phyloP scores from a whole-genome alignment of 2,113 vertebrate species.

The Hippocampus zosterae region DNA sequence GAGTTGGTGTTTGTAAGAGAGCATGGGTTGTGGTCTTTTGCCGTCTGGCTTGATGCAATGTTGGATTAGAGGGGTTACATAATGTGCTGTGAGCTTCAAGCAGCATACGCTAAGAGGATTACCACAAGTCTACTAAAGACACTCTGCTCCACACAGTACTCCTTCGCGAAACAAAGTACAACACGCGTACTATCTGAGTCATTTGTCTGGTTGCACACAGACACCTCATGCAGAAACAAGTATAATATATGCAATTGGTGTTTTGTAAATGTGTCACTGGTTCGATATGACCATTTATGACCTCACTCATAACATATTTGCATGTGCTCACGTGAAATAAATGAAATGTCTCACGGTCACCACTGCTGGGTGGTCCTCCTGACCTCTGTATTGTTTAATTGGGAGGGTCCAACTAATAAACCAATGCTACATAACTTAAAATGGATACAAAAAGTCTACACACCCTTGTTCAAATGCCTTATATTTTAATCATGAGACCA shows the following conservation, averaged over 20 bases:
- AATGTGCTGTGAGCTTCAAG: slow-evolving; percentile 68
- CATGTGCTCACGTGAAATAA: no score
- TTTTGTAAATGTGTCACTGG: slow-evolving; percentile 34
- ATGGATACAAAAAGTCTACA: no score
- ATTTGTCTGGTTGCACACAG: slow-evolving; percentile 29
- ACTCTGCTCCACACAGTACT: slow-evolving; percentile 43
- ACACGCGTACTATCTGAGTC: slow-evolving; percentile 20
- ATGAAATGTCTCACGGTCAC: no score
- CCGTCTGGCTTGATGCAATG: slow-evolving; percentile 61
- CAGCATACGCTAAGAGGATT: slow-evolving; percentile 72
- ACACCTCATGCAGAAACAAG: slow-evolving; percentile 6
- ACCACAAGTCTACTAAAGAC: slow-evolving; percentile 67
- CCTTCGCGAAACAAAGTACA: neutral
- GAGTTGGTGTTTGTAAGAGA: neutral
- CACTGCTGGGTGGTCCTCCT: no score
- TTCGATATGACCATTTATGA: no score
- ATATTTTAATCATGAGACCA: no score
- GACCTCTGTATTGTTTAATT: no score
- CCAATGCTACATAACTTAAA: no score
- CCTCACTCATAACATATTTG: no score
- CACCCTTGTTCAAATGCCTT: no score
- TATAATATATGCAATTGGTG: slow-evolving; percentile 14
- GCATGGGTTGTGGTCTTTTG: slow-evolving; percentile 37
- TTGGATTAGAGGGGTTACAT: slow-evolving; percentile 72
- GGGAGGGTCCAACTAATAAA: no score